Evolutionary conservation across 2,888 invertebrate genomes (phyloP), one percentile per base, ranked within the genome.

Genomic region (Schizotus pectinicornis): DNA sequence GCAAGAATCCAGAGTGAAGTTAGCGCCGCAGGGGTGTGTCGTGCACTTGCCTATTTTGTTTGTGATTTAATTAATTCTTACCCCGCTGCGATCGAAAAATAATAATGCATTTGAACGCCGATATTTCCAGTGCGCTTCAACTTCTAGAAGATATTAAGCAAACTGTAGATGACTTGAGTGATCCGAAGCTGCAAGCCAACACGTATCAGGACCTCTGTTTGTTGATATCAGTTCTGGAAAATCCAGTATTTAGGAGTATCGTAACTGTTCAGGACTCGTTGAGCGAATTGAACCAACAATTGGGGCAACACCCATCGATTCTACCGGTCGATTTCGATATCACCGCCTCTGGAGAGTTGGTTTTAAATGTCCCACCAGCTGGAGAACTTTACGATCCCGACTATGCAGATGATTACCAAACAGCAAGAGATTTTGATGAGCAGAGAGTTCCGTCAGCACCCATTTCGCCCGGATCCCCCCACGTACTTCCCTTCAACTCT

Each of bases 241-340:
- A 95, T 81, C 96, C 96, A 1, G 92, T 96, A 50, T 89, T 97
- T 71, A 86, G 91, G 63, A 93, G 93, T 73, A 92, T 96, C 70
- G 91, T 94, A 11, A 93, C 92, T 52, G 88, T 97, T 59, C 91
- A 96, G 83, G 95, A 96, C 77, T 95, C 96, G 0, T 82, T 97
- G 39, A 88, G 88, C 41, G 92, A 95, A 81, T 82, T 97, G 52
- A 92, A 94, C 64, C 88, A 88, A 30, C 95, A 95, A 80, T 85
- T 95, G 53, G 88, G 88, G 36, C 92, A 94, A 72, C 95, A 95
- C 81, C 95, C 95, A 8, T 95, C 95, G 12, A 94, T 95, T 76
- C 82, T 95, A 62, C 94, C 95, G 38, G 91, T 91, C 47, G 95
- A 96, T 79, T 97, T 97, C 80, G 95, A 96, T 76, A 94, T 98